Conservation (phyloP, 2,113 vertebrate genomes). For the Notothenia coriiceps region DNA sequence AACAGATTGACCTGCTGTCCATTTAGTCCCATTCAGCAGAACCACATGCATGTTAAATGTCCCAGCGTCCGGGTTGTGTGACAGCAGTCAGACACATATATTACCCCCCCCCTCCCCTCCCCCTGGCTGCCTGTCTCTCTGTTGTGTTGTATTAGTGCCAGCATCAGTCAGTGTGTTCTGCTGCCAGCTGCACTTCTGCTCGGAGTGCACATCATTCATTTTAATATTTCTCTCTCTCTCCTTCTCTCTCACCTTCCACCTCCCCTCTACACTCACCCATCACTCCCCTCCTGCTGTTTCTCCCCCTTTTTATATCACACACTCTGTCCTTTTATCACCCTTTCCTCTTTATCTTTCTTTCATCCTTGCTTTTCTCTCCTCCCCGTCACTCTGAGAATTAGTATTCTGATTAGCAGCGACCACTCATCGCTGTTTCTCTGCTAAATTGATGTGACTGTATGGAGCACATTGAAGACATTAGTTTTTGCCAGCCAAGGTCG, state of each 20-base stretch:
- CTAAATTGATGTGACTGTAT: background rate
- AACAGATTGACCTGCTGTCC: too few relatives aligned
- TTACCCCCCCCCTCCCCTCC: background rate
- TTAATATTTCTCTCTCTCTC: conserved; percentile 54
- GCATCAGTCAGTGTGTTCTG: conserved; percentile 61
- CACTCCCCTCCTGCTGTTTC: background rate
- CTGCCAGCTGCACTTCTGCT: conserved; percentile 70
- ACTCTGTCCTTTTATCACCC: background rate
- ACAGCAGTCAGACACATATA: background rate
- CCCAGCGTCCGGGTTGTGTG: background rate
- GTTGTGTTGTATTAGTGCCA: conserved; percentile 55
- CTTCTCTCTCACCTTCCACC: conserved; percentile 5
- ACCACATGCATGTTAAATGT: background rate
- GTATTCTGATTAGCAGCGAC: background rate
- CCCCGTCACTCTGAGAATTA: background rate
- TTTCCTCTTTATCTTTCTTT: background rate
- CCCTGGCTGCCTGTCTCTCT: conserved; percentile 29
- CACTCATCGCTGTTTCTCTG: background rate
- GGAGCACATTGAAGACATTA: background rate
- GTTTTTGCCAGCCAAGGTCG: conserved; percentile 9
- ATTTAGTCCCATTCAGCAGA: background rate
- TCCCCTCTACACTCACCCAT: conserved; percentile 14
- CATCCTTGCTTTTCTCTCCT: background rate
- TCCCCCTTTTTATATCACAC: background rate
- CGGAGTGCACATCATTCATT: conserved; percentile 68